Percentiles rank a stretch among this genome's conserved stretches.
Conservation (phyloP, 64 coral and sea anemone genomes). For the Platygyra sinensis region DNA sequence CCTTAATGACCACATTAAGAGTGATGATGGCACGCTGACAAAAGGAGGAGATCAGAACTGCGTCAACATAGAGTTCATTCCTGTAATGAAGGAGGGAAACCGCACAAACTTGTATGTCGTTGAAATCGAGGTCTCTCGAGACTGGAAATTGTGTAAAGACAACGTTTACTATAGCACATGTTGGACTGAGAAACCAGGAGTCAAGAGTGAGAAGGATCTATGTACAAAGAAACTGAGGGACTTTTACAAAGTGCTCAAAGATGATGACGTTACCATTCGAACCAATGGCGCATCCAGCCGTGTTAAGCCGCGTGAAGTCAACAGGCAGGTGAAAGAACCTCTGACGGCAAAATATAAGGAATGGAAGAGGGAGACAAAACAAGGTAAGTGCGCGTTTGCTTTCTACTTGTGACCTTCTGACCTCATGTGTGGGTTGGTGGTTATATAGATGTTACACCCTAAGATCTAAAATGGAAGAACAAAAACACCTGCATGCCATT, state of each 20-base stretch:
- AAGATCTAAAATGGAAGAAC: too few relatives aligned
- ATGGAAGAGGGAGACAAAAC: constrained; percentile 39
- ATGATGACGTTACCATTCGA: constrained; percentile 46
- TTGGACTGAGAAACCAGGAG: constrained; percentile 47
- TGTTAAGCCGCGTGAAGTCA: constrained; percentile 50
- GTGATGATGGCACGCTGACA: constrained; percentile 33
- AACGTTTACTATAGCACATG: constrained; percentile 34
- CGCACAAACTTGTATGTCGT: constrained; percentile 20
- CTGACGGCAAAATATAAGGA: constrained; percentile 49
- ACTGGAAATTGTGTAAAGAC: constrained; percentile 64
- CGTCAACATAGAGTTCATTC: constrained; percentile 42
- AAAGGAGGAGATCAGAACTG: constrained; percentile 47
- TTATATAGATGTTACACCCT: too few relatives aligned
- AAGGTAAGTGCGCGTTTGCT: not conserved
- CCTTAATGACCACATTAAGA: constrained; percentile 51
- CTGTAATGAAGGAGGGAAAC: constrained; percentile 12
- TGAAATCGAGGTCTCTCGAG: constrained; percentile 30
- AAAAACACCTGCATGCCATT: too few relatives aligned
- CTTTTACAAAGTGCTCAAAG: constrained; percentile 52
- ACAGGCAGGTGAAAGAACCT: constrained; percentile 50
- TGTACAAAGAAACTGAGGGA: constrained; percentile 34
- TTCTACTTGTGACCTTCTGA: not conserved
- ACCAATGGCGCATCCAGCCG: constrained; percentile 42
- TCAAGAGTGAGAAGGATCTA: not conserved
- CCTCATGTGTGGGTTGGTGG: too few relatives aligned